Conservation (phyloP, 2,888 invertebrate species). For the Kuschelorhynchus macadamiae region DNA sequence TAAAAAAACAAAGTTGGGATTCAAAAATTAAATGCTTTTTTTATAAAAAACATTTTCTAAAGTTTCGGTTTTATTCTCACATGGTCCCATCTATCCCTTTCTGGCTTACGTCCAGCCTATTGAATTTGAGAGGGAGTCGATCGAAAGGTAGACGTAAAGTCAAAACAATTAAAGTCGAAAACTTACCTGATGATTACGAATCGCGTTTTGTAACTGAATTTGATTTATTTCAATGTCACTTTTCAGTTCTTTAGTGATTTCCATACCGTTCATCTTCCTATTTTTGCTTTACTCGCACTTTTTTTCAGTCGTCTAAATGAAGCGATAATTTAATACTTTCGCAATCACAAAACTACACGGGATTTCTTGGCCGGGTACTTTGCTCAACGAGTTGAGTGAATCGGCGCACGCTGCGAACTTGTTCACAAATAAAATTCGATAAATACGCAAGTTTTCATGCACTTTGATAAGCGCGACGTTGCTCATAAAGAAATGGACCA, state of each 20-base stretch:
- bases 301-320: background rate
- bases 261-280: constrained; percentile 62
- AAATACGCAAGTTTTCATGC: constrained; percentile 45
- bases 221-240: constrained; percentile 65
- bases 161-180: constrained; percentile 51
- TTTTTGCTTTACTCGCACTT: constrained; percentile 5
- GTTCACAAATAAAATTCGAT: constrained; percentile 45
- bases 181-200: constrained; percentile 69
- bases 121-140: constrained; percentile 9
- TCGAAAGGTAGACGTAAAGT: constrained; percentile 50
- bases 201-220: constrained; percentile 66
- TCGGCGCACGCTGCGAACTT: constrained; percentile 53
- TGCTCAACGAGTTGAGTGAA: constrained; percentile 46
- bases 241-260: constrained; percentile 66
- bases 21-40: constrained; percentile 18
- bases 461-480: constrained; percentile 26
- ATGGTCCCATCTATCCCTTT: constrained; percentile 40
- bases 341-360: constrained; percentile 45
- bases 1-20: background rate
- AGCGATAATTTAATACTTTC: constrained; percentile 17
- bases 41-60: constrained; percentile 4
- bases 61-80: constrained; percentile 7
- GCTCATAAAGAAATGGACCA: constrained; percentile 7
- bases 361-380: constrained; percentile 52
- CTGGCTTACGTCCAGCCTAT: constrained; percentile 19